Conservation (phyloP, 2,797 vertebrate genomes). For the Argyrosomus regius region DNA sequence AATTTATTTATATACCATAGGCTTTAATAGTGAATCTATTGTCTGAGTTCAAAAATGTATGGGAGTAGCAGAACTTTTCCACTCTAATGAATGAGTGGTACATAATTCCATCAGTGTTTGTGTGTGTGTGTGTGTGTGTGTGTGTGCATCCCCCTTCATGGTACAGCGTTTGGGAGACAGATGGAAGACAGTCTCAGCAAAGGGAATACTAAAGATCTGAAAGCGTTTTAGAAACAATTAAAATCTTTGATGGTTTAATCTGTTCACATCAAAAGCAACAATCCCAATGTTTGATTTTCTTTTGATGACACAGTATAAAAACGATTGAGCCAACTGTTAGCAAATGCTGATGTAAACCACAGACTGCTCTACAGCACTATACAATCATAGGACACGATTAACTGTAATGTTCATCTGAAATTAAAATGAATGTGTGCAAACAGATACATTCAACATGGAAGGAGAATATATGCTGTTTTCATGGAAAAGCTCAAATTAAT, state of each 20-base stretch:
- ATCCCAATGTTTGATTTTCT: conserved; percentile 83
- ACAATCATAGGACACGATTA: background rate
- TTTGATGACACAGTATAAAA: conserved; percentile 80
- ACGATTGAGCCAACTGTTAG: conserved; percentile 65
- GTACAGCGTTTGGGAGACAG: conserved; percentile 72
- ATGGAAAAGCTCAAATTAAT: conserved; percentile 5
- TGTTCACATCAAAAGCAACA: conserved; percentile 85
- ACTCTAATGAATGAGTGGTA: conserved; percentile 47
- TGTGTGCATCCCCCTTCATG: conserved; percentile 44
- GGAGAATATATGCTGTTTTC: background rate
- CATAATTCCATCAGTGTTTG: conserved; percentile 37
- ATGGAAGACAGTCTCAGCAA: conserved; percentile 78
- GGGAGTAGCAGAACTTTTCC: conserved; percentile 37
- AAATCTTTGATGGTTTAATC: conserved; percentile 87
- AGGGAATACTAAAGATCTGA: conserved; percentile 84
- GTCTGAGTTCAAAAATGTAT: conserved; percentile 28
- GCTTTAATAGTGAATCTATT: conserved; percentile 27
- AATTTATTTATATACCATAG: conserved; percentile 13
- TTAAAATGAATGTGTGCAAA: conserved; percentile 11
- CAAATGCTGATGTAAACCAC: conserved; percentile 59
- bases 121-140: conserved; percentile 28
- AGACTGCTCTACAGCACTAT: background rate
- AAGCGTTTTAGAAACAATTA: conserved; percentile 87
- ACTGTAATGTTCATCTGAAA: background rate
- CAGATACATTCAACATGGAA: background rate